Base-by-base conservation (phyloP, 2,888 invertebrate species). In the Drosophila maculinotata region DNA sequence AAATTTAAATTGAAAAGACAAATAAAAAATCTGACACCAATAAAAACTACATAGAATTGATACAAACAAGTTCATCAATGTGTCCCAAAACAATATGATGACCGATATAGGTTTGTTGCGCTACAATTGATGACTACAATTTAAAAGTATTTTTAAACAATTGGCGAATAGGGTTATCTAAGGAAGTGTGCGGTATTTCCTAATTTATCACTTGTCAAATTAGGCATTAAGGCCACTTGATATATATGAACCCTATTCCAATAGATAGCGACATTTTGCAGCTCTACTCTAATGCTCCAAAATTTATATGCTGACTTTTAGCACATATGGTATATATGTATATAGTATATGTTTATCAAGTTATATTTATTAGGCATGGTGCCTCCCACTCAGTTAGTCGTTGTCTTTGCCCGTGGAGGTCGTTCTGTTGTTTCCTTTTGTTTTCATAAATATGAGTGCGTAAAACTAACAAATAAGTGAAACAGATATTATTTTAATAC, bases 181-280 rank as follows among this genome's bases (percentile, higher is more conserved):
- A 15, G 15, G 23, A 31, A 20, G 25, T 10, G 6, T 25, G 9
- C 38, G 26, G 26, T 14, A 30, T 53, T 38, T 45, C 38, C 42
- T 26, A 54, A 56, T 71, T 71, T 79, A 78, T 85, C 68, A 74
- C 36, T 53, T 68, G 67, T 65, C 69, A 60, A 39, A 49, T 49
- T 28, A 20, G 62, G 56, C 59, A 45, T 73, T 65, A 72, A n/a
- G 38, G 33, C 9, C 28, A 39, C 6, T 54, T 58, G 66, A 69
- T 73, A 69, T 65, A 71, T 47, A 42, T 28, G 42, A 54, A 45
- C 38, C 68, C 54, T 52, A 56, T 52, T 65, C 60, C 51, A 67
- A 70, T 38, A 51, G 58, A 60, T 81, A 69, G 69, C 71, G 82
- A 56, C 83, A 87, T 52, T 53, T 74, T 36, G n/a, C 9, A 47